phyloP scores from a whole-genome alignment of 2,888 invertebrate genomes.

The Liodrosophila aerea region DNA sequence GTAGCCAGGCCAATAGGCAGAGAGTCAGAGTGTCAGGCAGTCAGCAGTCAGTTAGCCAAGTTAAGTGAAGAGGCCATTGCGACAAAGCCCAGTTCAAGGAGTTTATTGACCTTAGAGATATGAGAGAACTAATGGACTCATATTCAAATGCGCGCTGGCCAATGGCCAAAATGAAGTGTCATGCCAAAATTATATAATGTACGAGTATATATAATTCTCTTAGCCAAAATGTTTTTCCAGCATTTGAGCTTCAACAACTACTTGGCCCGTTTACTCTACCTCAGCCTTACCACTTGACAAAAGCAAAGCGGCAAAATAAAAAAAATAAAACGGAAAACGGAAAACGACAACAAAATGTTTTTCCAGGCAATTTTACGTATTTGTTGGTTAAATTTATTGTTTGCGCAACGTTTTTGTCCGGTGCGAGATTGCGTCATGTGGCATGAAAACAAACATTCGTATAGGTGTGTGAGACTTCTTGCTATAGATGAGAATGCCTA shows the following conservation, averaged over 20 bases:
- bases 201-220: slow-evolving; percentile 36
- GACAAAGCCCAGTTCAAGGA: slow-evolving; percentile 15
- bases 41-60: slow-evolving; percentile 20
- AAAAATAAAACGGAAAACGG: slow-evolving; percentile 26
- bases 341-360: slow-evolving; percentile 44
- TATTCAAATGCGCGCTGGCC: slow-evolving; percentile 43
- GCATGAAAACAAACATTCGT: slow-evolving; percentile 35
- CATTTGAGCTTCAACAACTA: slow-evolving; percentile 1
- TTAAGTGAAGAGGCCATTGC: slow-evolving; percentile 26
- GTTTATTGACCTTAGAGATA: slow-evolving; percentile 54
- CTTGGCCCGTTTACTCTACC: slow-evolving; percentile 5
- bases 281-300: slow-evolving; percentile 43
- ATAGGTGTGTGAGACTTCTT: slow-evolving; percentile 36
- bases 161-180: slow-evolving; percentile 58
- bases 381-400: slow-evolving; percentile 66
- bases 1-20: slow-evolving; percentile 50
- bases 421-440: slow-evolving; percentile 58
- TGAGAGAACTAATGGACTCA: slow-evolving; percentile 40
- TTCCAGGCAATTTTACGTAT: slow-evolving; percentile 57
- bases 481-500: background rate
- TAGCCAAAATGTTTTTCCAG: slow-evolving; percentile 43
- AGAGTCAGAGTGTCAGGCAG: too few species aligned
- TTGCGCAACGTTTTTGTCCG: slow-evolving; percentile 54
- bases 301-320: slow-evolving; percentile 14
- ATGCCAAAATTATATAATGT: slow-evolving; percentile 55